Evolutionary conservation across 2,888 invertebrate species (phyloP).

Genomic region (Eristalinus sepulchralis): DNA sequence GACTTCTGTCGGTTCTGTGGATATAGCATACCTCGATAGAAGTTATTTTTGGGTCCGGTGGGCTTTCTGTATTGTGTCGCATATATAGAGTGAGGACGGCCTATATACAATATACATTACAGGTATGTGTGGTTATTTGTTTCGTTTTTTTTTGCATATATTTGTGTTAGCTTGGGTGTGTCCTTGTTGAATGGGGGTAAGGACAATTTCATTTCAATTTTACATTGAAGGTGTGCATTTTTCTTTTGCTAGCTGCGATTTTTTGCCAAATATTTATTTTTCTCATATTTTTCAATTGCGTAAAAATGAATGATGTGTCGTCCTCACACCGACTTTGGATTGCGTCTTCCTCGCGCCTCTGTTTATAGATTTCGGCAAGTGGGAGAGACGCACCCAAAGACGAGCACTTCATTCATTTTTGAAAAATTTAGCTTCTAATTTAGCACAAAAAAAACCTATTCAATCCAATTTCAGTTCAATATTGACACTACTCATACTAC

Average conservation of each 20-base stretch:
- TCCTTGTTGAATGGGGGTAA: slow-evolving; percentile 12
- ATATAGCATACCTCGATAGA: slow-evolving; percentile 63
- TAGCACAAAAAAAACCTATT: slow-evolving; percentile 65
- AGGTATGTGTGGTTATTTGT: slow-evolving; percentile 43
- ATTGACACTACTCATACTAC: slow-evolving; percentile 44
- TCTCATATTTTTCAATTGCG: not conserved
- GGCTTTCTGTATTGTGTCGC: slow-evolving; percentile 78
- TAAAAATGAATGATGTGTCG: slow-evolving; percentile 44
- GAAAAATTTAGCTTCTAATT: slow-evolving; percentile 63
- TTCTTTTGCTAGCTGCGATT: slow-evolving; percentile 30
- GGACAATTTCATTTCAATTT: not conserved
- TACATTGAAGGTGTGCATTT: not conserved
- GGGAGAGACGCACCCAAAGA: no score
- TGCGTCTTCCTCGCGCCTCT: not conserved
- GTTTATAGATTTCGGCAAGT: no score
- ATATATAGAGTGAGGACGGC: slow-evolving; percentile 72
- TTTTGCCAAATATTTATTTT: not conserved
- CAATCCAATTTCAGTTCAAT: slow-evolving; percentile 68
- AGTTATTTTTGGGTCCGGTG: slow-evolving; percentile 76
- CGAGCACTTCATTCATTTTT: slow-evolving; percentile 64
- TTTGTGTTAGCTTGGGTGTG: slow-evolving; percentile 26
- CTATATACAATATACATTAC: slow-evolving; percentile 66
- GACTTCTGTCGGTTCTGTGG: not conserved
- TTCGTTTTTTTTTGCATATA: slow-evolving; percentile 12
- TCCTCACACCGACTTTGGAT: no score